Evolutionary conservation across 2,888 invertebrate genomes (phyloP), one percentile per base, ranked within the genome.

Genomic region (Drosophila macrospina): DNA sequence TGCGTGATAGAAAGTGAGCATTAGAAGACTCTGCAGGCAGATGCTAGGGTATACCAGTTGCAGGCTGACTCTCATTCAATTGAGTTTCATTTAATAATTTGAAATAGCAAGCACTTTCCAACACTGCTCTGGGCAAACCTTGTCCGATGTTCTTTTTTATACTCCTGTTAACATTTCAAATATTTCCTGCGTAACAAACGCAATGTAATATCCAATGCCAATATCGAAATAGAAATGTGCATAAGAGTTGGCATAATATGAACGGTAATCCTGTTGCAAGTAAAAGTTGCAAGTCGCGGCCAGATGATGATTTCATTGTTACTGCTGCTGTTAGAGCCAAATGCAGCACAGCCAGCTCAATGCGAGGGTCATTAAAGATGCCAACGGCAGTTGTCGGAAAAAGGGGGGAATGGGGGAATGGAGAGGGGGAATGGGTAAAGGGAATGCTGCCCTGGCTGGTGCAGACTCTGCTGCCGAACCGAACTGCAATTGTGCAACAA

Each of bases 401-500:
- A 20, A 10, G 20, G 5, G 16, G n/a, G 36, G 6, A 5, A 20
- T 20, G 20, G 28, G 11, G 0, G n/a, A n/a, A n/a, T n/a, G n/a
- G n/a, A n/a, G n/a, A n/a, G 5, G 16, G n/a, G 36, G 6, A 5
- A 20, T 20, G 20, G 28, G 11, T n/a, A n/a, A 0, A 10, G 11
- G 13, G 15, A 51, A 11, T 15, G 6, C n/a, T 26, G 15, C 10
- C 2, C 5, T 39, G 10, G 10, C 5, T 39, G 11, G 16, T 5
- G 10, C 10, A 16, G 16, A 8, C 15, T 4, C 8, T 39, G 39
- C 16, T 39, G 39, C 15, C 10, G 10, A 8, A 13, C 6, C 64
- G 60, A 37, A 37, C 42, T 57, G 78, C 76, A 81, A 73, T 81
- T 75, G 84, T 81, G 76, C 78, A 80, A 78, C 78, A 81, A 84